Percentiles rank a stretch among this genome's conserved stretches.
These are phyloP conservation scores for Mythimna vitellina DNA, from an alignment of 2,888 invertebrate genomes.

Conservation along the genomic window DNA sequence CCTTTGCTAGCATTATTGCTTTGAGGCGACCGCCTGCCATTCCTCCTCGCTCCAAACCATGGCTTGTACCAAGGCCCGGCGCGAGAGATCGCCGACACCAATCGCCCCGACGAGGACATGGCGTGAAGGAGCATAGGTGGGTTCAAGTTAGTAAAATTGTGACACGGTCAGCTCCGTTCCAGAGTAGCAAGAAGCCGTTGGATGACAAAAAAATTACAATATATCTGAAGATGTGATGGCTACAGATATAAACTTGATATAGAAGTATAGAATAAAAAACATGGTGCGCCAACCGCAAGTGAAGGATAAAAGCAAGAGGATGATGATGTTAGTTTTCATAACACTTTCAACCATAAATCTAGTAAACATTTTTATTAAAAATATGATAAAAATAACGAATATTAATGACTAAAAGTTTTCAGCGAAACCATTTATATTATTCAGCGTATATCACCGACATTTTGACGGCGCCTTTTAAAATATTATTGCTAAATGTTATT, in stretches of 20 bases:
- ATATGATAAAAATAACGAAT: conserved; percentile 22
- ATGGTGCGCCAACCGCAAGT: background rate
- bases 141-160: no score
- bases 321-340: background rate
- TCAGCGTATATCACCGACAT: conserved; percentile 11
- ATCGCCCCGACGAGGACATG: no score
- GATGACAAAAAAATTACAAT: no score
- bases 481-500: conserved; percentile 17
- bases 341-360: background rate
- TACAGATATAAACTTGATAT: background rate
- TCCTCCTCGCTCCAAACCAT: no score
- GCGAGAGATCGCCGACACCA: no score
- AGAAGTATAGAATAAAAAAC: background rate
- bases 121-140: no score
- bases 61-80: no score
- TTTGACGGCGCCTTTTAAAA: conserved; percentile 21
- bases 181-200: no score
- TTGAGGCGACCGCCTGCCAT: no score
- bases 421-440: conserved; percentile 37
- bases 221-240: no score
- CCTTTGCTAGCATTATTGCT: no score
- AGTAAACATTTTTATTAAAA: background rate
- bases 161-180: no score
- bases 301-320: background rate
- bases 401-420: conserved; percentile 28